Conservation (phyloP, 2,113 vertebrate genomes). For the Paraplagusia blochii region DNA sequence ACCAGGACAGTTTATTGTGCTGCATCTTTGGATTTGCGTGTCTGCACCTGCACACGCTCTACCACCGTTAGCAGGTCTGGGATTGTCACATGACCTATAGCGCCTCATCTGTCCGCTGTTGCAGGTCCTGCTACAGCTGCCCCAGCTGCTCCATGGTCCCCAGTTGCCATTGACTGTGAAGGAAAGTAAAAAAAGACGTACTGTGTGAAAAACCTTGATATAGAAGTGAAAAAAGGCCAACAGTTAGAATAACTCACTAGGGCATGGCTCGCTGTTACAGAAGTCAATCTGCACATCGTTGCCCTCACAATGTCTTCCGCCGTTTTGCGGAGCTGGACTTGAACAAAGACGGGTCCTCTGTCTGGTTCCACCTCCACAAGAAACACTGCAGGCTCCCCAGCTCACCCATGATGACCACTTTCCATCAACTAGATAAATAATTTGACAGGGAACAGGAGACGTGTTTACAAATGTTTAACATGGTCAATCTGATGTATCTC, state of each 20-base stretch:
- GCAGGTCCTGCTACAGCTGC: slow-evolving; percentile 89
- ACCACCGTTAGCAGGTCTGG: slow-evolving; percentile 83
- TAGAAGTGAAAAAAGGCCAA: not conserved
- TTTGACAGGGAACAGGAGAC: not conserved
- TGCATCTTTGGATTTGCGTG: slow-evolving; percentile 86
- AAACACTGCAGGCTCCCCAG: slow-evolving; percentile 88
- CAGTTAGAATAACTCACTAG: slow-evolving; percentile 75
- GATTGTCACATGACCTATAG: slow-evolving; percentile 89
- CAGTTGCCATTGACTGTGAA: slow-evolving; percentile 87
- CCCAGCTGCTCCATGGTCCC: slow-evolving; percentile 91
- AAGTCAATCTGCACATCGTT: slow-evolving; percentile 86
- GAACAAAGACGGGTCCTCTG: slow-evolving; percentile 87
- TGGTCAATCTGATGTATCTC: not conserved
- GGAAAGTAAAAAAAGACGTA: not conserved
- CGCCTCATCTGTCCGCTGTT: slow-evolving; percentile 85
- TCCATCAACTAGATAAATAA: slow-evolving; percentile 82
- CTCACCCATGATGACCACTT: slow-evolving; percentile 88
- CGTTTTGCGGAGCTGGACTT: slow-evolving; percentile 81
- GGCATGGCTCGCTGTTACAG: slow-evolving; percentile 92
- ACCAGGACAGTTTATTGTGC: slow-evolving; percentile 83
- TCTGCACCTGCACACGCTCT: slow-evolving; percentile 88
- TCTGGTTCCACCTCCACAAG: slow-evolving; percentile 88
- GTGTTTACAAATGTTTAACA: not conserved
- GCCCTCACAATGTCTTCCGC: slow-evolving; percentile 88
- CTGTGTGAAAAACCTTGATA: not conserved